Conservation (phyloP, 1,140 invertebrate species). For the Lysiphlebus fabarum region DNA sequence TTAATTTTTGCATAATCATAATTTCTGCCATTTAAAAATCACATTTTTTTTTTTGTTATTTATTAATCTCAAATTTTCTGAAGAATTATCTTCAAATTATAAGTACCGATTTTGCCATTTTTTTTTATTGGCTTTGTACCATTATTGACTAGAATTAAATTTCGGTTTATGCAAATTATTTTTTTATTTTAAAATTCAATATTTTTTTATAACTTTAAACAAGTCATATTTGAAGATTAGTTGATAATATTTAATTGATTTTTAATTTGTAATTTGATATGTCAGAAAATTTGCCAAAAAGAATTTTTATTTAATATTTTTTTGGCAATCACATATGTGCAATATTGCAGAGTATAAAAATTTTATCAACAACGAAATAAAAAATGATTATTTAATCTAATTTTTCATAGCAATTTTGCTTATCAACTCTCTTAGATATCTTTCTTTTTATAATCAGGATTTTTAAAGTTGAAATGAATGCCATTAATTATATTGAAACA, state of each 20-base stretch:
- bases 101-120: conserved; percentile 49
- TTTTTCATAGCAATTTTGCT: too few species aligned
- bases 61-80: conserved; percentile 15
- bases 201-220: conserved; percentile 14
- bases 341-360: conserved; percentile 16
- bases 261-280: conserved; percentile 34
- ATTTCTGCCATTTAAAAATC: not conserved
- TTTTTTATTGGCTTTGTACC: conserved; percentile 46
- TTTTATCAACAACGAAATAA: conserved; percentile 39
- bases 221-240: not conserved
- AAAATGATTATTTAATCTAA: conserved; percentile 46
- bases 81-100: conserved; percentile 34
- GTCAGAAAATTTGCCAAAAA: conserved; percentile 56
- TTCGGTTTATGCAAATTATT: conserved; percentile 36
- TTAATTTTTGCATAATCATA: not conserved
- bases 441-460: too few species aligned
- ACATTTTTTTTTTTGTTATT: conserved; percentile 22
- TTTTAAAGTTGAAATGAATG: too few species aligned
- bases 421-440: too few species aligned
- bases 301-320: conserved; percentile 55
- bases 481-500: too few species aligned
- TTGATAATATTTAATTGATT: conserved; percentile 33
- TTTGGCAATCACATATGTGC: conserved; percentile 43
- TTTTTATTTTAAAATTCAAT: conserved; percentile 15
- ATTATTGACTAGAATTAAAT: conserved; percentile 56